Evolutionary conservation across 1,140 invertebrate species (phyloP).

Genomic region (Diprion similis): DNA sequence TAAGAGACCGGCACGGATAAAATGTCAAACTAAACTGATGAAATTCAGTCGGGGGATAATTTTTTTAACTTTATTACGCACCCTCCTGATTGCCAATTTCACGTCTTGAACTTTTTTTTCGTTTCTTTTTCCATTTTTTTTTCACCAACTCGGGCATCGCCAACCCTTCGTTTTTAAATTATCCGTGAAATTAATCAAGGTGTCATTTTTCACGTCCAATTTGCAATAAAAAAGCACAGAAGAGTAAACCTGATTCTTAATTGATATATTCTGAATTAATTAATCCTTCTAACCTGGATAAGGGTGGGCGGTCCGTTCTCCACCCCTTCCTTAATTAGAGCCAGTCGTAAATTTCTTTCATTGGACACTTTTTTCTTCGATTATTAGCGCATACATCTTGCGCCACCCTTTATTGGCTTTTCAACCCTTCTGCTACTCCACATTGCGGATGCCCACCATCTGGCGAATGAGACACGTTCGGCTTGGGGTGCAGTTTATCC

Average conservation of each 20-base stretch:
- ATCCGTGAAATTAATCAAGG: constrained; percentile 64
- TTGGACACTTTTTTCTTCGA: constrained; percentile 62
- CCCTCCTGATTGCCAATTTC: constrained; percentile 59
- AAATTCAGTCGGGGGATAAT: constrained; percentile 56
- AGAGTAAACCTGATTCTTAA: constrained; percentile 63
- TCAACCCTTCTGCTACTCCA: constrained; percentile 41
- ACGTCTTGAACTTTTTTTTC: constrained; percentile 63
- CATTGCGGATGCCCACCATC: constrained; percentile 50
- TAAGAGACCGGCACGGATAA: neutral
- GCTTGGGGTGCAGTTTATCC: constrained; percentile 4
- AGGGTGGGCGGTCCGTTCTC: neutral
- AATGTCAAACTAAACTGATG: constrained; percentile 52
- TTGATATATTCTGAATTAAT: constrained; percentile 65
- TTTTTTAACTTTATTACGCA: constrained; percentile 61
- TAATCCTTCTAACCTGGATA: constrained; percentile 51
- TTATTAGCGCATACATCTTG: constrained; percentile 62
- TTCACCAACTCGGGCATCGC: constrained; percentile 29
- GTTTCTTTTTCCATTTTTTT: too few species aligned
- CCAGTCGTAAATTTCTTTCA: constrained; percentile 61
- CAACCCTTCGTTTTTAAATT: constrained; percentile 65
- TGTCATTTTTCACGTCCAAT: constrained; percentile 65
- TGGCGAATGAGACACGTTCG: constrained; percentile 32
- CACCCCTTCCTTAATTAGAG: constrained; percentile 60
- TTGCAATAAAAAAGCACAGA: constrained; percentile 59
- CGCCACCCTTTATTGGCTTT: constrained; percentile 51